Conservation (phyloP, 2,797 vertebrate species). For the Xyrichtys novacula region DNA sequence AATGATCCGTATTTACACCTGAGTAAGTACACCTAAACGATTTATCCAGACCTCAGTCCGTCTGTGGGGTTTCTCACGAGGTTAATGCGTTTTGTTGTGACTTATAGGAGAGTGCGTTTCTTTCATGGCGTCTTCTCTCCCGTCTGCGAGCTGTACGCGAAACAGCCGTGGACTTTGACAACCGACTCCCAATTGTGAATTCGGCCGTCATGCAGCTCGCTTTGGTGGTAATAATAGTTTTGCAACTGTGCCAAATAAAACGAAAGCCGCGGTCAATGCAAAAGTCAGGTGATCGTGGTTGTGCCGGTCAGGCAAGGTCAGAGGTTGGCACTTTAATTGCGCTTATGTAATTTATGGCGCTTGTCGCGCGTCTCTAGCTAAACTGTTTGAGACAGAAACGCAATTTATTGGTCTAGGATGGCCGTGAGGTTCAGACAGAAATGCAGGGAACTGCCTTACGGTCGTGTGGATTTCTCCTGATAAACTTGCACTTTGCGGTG, state of each 20-base stretch:
- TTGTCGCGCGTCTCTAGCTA: conserved; percentile 78
- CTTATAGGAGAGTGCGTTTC: conserved; percentile 52
- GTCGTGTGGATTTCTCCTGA: conserved; percentile 59
- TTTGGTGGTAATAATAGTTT: conserved; percentile 19
- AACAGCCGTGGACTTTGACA: conserved; percentile 69
- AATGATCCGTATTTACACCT: conserved; percentile 86
- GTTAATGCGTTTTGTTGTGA: conserved; percentile 46
- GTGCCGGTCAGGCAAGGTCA: conserved; percentile 85
- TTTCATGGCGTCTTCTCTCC: conserved; percentile 72
- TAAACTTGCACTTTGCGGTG: conserved; percentile 58
- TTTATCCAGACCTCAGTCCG: not conserved
- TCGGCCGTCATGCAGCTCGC: conserved; percentile 9
- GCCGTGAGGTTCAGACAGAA: conserved; percentile 35
- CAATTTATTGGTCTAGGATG: conserved; percentile 79
- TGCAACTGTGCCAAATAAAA: conserved; percentile 47
- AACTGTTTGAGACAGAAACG: conserved; percentile 78
- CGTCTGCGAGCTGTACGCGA: conserved; percentile 36
- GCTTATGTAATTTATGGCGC: conserved; percentile 87
- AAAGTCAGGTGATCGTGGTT: conserved; percentile 84
- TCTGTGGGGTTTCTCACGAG: not conserved
- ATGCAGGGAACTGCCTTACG: conserved; percentile 19
- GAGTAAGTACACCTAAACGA: conserved; percentile 69
- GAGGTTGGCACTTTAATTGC: conserved; percentile 90
- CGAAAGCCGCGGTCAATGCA: conserved; percentile 66
- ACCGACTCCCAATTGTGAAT: conserved; percentile 24